Percentiles rank a stretch among this genome's conserved stretches.
phyloP scores from a whole-genome alignment of 2,797 vertebrate genomes.

The Sebastes oblongus region DNA sequence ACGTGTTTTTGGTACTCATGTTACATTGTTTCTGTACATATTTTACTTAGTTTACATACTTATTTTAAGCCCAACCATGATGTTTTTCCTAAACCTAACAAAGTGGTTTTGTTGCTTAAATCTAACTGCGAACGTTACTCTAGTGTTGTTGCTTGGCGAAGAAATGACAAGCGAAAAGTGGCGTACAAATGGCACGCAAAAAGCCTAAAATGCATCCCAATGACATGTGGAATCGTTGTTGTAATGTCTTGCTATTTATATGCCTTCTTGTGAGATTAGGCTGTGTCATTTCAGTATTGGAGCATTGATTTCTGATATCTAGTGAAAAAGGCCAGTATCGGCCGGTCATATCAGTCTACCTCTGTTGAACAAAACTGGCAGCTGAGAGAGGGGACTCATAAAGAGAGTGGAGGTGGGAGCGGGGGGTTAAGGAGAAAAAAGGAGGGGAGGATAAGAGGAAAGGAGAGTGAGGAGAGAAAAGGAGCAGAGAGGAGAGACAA shows the following conservation, averaged over 20 bases:
- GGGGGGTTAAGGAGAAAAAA: neutral
- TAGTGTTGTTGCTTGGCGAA: too few relatives aligned
- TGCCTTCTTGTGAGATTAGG: accelerated
- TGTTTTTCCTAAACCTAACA: too few relatives aligned
- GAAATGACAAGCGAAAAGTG: too few relatives aligned
- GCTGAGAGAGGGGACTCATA: constrained; percentile 9
- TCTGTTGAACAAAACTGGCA: constrained; percentile 10
- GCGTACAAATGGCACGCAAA: too few relatives aligned
- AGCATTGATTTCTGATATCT: neutral
- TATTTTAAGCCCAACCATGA: too few relatives aligned
- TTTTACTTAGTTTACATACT: too few relatives aligned
- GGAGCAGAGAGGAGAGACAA: constrained; percentile 40
- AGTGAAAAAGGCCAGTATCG: neutral
- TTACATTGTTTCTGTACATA: too few relatives aligned
- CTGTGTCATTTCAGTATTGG: neutral
- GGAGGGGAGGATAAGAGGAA: constrained; percentile 32
- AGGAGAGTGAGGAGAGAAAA: constrained; percentile 24
- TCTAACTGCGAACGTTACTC: accelerated
- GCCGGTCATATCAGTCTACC: neutral
- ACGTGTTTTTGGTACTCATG: too few relatives aligned
- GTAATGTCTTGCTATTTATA: too few relatives aligned
- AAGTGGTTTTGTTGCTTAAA: too few relatives aligned
- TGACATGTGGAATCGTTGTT: too few relatives aligned
- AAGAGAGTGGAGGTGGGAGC: neutral
- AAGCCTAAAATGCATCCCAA: too few relatives aligned